These are phyloP conservation scores for Cerastis rubricosa DNA, from an alignment of 2,888 invertebrate species.

Conservation along the genomic window DNA sequence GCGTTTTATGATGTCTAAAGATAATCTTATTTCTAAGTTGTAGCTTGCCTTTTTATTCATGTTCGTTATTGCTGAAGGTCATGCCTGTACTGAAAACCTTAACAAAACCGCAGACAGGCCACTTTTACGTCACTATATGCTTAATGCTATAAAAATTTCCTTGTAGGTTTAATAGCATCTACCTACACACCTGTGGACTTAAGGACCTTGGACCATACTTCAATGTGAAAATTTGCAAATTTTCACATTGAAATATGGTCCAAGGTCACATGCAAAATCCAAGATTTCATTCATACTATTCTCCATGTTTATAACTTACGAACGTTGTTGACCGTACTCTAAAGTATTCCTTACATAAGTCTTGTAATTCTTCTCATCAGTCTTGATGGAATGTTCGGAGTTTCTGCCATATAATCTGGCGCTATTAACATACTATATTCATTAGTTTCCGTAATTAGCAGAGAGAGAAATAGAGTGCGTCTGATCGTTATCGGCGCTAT, in stretches of 20 bases:
- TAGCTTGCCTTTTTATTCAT: neutral
- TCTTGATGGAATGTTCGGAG: slow-evolving; percentile 19
- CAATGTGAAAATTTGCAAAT: neutral
- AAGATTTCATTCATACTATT: neutral
- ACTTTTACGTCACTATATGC: neutral
- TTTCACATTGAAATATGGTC: no score
- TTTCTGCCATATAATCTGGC: slow-evolving; percentile 36
- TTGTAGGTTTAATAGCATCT: no score
- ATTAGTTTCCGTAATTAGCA: slow-evolving; percentile 55
- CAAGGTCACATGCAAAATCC: neutral
- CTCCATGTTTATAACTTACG: neutral
- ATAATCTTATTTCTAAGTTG: neutral
- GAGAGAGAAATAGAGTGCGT: slow-evolving; percentile 26
- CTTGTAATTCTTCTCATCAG: slow-evolving; percentile 12
- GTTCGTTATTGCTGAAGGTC: neutral
- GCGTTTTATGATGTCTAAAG: neutral
- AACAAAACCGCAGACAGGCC: neutral
- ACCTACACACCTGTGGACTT: neutral
- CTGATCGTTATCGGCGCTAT: slow-evolving; percentile 30
- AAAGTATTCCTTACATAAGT: slow-evolving; percentile 36
- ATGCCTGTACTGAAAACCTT: neutral
- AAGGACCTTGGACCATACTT: neutral
- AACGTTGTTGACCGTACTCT: slow-evolving; percentile 13
- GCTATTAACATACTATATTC: slow-evolving; percentile 47
- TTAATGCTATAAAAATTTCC: neutral